A percentile compares a stretch with the other conserved stretches of the same genome.
Evolutionary conservation across 2,888 invertebrate species (phyloP).

Genomic region (Cynaeus angustus): DNA sequence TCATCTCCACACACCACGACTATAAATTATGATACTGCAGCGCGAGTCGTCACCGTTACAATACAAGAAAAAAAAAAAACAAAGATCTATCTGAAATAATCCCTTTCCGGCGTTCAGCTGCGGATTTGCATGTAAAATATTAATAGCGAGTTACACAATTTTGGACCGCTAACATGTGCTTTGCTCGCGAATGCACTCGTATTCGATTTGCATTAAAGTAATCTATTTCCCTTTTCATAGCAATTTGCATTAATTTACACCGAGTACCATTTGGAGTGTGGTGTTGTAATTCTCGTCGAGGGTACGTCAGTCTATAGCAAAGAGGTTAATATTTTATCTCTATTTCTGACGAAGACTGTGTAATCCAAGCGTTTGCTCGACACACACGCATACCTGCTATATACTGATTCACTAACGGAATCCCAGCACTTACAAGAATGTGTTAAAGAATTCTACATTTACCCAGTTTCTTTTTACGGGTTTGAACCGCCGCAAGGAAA

Average conservation of each 20-base stretch:
- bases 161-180: conserved; percentile 41
- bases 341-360: conserved; percentile 40
- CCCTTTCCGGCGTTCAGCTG: too few relatives aligned
- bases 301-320: conserved; percentile 22
- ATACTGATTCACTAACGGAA: conserved; percentile 43
- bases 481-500: conserved; percentile 30
- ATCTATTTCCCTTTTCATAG: conserved; percentile 46
- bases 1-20: too few relatives aligned
- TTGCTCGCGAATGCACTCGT: conserved; percentile 40
- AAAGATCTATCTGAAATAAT: too few relatives aligned
- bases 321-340: conserved; percentile 46
- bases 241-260: conserved; percentile 45
- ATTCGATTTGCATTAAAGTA: conserved; percentile 48
- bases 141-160: conserved; percentile 37
- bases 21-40: too few relatives aligned
- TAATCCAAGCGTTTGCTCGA: conserved; percentile 34
- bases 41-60: too few relatives aligned
- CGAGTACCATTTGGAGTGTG: conserved; percentile 35
- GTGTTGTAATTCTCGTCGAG: conserved; percentile 18
- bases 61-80: too few relatives aligned
- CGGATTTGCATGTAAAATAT: conserved; percentile 25
- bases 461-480: conserved; percentile 35
- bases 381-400: conserved; percentile 45
- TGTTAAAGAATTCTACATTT: conserved; percentile 46
- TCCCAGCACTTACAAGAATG: conserved; percentile 45